These are phyloP conservation scores for Oeneis ivallda DNA, from an alignment of 2,888 invertebrate genomes.

Conservation along the genomic window DNA sequence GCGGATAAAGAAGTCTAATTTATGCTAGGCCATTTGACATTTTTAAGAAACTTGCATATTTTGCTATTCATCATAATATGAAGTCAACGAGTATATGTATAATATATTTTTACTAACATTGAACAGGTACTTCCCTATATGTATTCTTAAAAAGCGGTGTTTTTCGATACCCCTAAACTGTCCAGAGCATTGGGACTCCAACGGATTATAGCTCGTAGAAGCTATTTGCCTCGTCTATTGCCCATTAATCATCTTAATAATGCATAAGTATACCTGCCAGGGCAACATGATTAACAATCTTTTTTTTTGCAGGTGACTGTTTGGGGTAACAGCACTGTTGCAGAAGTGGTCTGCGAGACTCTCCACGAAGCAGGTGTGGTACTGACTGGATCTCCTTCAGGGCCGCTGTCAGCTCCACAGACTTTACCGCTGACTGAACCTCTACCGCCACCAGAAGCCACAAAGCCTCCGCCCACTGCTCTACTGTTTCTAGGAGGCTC, in stretches of 20 bases:
- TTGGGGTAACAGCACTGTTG: constrained; percentile 68
- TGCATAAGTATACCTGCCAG: neutral
- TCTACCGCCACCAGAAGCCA: constrained; percentile 46
- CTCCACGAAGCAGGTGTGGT: constrained; percentile 71
- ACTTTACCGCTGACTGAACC: constrained; percentile 61
- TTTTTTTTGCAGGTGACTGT: constrained; percentile 61
- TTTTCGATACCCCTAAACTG: too few relatives aligned
- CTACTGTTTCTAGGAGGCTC: constrained; percentile 83
- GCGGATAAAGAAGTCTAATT: neutral
- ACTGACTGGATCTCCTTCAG: constrained; percentile 65
- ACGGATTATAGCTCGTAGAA: too few relatives aligned
- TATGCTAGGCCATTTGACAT: neutral
- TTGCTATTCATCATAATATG: neutral
- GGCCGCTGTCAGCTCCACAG: constrained; percentile 62
- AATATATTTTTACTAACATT: neutral
- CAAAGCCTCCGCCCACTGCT: constrained; percentile 64
- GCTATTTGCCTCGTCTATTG: too few relatives aligned
- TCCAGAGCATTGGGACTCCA: too few relatives aligned
- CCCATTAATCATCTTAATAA: too few relatives aligned
- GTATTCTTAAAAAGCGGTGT: too few relatives aligned
- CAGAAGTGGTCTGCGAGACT: constrained; percentile 72
- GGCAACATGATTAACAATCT: neutral
- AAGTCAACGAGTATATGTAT: neutral
- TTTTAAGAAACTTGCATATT: neutral
- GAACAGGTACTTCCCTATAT: too few relatives aligned